Evolutionary conservation across 2,113 vertebrate species (phyloP).

Genomic region (Anseranas semipalmata): DNA sequence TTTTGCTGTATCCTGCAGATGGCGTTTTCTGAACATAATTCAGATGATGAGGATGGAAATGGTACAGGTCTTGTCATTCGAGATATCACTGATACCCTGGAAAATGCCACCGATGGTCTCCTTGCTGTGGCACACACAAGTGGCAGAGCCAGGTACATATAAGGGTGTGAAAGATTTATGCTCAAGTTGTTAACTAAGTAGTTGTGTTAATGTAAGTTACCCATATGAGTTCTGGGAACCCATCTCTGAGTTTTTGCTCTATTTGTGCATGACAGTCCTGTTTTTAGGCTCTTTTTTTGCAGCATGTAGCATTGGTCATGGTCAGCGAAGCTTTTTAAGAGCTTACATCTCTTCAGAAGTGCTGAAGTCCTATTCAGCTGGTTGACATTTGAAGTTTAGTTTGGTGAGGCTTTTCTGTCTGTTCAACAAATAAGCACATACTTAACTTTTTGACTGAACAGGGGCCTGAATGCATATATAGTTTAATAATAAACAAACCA

Average conservation of each 20-base stretch:
- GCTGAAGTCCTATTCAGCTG: background rate
- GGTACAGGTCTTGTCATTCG: constrained; percentile 50
- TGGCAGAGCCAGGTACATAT: constrained; percentile 24
- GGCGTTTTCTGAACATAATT: constrained; percentile 48
- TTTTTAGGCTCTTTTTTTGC: background rate
- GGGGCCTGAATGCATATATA: background rate
- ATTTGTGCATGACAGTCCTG: background rate
- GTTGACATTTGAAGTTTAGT: background rate
- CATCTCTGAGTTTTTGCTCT: background rate
- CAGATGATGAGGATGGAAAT: constrained; percentile 27
- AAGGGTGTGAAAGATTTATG: background rate
- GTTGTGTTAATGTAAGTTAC: background rate
- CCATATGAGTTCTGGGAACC: background rate
- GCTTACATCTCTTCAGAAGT: background rate
- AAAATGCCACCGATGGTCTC: background rate
- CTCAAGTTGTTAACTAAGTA: background rate
- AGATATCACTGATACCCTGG: constrained; percentile 41
- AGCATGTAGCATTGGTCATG: background rate
- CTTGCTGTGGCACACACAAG: constrained; percentile 49
- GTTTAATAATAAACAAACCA: background rate
- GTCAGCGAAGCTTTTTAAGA: background rate
- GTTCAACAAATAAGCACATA: background rate
- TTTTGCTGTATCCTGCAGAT: constrained; percentile 31
- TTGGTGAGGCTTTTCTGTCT: background rate
- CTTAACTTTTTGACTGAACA: background rate